Percentiles rank a stretch among this genome's conserved stretches.
These are phyloP conservation scores for Diabrotica balteata DNA, from an alignment of 2,888 invertebrate genomes.

Conservation along the genomic window DNA sequence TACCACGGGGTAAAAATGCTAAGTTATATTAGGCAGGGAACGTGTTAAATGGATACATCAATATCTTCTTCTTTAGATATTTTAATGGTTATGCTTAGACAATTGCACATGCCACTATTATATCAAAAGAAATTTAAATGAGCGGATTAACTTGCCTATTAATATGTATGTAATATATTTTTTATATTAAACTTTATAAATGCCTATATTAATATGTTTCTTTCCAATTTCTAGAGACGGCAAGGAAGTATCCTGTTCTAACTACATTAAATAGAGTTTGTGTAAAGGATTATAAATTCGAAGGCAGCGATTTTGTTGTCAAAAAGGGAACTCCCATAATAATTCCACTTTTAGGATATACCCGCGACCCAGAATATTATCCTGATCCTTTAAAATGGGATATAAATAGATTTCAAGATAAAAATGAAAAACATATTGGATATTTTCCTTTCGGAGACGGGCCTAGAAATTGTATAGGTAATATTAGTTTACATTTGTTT, in stretches of 20 bases:
- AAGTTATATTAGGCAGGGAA: too few species aligned
- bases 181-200: too few species aligned
- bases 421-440: constrained; percentile 46
- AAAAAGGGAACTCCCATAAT: constrained; percentile 50
- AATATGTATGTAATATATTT: too few species aligned
- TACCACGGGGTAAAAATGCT: too few species aligned
- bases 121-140: too few species aligned
- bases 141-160: too few species aligned
- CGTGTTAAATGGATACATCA: too few species aligned
- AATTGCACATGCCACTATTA: too few species aligned
- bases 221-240: constrained; percentile 49
- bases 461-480: constrained; percentile 51
- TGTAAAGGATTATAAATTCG: constrained; percentile 44
- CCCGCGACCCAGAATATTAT: constrained; percentile 53
- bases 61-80: too few species aligned
- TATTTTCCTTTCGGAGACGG: constrained; percentile 53
- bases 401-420: constrained; percentile 56
- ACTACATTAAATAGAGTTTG: constrained; percentile 44
- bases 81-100: too few species aligned
- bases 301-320: constrained; percentile 39
- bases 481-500: background rate
- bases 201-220: too few species aligned
- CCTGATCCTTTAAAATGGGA: constrained; percentile 57
- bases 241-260: constrained; percentile 55
- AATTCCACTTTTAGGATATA: constrained; percentile 52